A percentile compares a stretch with the other conserved stretches of the same genome.
Conservation (phyloP, 92 coral and sea anemone genomes). For the Palythoa heliodiscus region DNA sequence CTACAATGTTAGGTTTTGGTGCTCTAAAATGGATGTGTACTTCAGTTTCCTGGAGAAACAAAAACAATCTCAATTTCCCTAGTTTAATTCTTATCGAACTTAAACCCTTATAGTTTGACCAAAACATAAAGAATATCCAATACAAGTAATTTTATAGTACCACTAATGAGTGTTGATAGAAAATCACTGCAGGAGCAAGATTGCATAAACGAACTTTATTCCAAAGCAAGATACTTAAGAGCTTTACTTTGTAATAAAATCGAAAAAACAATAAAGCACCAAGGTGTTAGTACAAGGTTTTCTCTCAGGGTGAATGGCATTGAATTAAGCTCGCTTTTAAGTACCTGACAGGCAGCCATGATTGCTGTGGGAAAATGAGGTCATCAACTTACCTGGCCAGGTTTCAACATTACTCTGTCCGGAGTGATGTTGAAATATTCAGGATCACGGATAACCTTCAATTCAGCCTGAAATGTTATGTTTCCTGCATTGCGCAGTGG, state of each 20-base stretch:
- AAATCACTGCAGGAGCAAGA: background rate
- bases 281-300: no score
- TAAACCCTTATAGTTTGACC: background rate
- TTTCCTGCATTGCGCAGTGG: constrained; percentile 95
- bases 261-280: no score
- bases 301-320: no score
- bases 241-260: no score
- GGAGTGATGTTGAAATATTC: constrained; percentile 85
- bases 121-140: background rate
- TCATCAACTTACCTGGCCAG: constrained; percentile 71
- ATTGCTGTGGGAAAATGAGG: background rate
- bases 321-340: no score
- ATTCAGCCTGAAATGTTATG: constrained; percentile 84
- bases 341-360: background rate
- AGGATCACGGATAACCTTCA: constrained; percentile 71
- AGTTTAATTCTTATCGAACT: background rate
- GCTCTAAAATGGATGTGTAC: constrained; percentile 70
- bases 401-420: constrained; percentile 72
- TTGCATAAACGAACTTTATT: no score
- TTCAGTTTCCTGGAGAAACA: constrained; percentile 60
- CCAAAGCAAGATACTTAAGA: no score
- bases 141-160: background rate
- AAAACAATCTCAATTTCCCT: background rate
- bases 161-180: background rate
- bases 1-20: constrained; percentile 54